Base-by-base conservation (phyloP, 2,888 invertebrate species). In the Priocnemis perturbator region DNA sequence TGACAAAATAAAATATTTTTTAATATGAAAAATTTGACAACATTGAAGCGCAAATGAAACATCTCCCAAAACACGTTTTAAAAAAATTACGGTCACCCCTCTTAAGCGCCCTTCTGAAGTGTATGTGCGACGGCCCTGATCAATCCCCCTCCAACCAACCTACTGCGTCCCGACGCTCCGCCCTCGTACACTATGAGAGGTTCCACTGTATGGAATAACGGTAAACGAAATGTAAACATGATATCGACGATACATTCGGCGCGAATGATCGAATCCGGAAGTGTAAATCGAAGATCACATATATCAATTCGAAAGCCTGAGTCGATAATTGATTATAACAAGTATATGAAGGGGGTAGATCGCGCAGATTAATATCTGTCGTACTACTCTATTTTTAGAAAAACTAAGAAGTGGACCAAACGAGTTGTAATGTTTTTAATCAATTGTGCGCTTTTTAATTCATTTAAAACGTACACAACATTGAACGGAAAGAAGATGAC, bases 341-440 rank as follows among this genome's bases (percentile, higher is more conserved):
- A 69, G n/a, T 64, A 69, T 60, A 69, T 60, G 64, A 69, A 64
- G 60, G 60, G 57, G 14, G 60, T 69, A 44, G 69, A 64, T 69
- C 50, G 63, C 47, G 47, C 47, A 11, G 47, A 47, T 11, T 11
- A 47, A 17, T 47, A 47, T 11, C 11, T 47, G 3, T 44, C 44
- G 9, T 44, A 44, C 37, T 69, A 66, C 26, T 69, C 48, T 7
- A 60, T 53, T 53, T 61, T 69, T 58, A 45, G 58, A 7, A 58
- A 60, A 5, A 64, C 58, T n/a, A 69, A 53, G 23, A 62, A 61
- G 14, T 61, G 55, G 59, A 65, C 59, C 0, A 66, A 69, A 59
- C 65, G 55, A 0, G 58, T 59, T 5, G 64, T 65, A 50, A 68
- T 53, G 58, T 65, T 69, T 14, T 65, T 61, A 2, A 69, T 45